Base-by-base conservation (phyloP, 2,888 invertebrate species). In the Therioaphis trifolii region DNA sequence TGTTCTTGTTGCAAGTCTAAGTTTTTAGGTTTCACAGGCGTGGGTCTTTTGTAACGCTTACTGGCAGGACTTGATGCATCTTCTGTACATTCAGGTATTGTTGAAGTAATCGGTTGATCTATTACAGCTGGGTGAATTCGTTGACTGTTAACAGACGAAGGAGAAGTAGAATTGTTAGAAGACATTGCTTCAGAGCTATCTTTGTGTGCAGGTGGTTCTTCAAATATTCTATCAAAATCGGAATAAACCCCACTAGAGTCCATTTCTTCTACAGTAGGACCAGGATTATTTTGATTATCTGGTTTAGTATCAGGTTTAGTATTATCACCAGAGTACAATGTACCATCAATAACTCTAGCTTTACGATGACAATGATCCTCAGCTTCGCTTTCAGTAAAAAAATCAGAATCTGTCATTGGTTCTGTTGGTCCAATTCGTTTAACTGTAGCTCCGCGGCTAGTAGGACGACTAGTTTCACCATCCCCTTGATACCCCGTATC, bases 401-500 rank as follows among this genome's bases (percentile, higher is more conserved):
- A 95, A 89, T 96, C 96, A 0, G 95, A 96, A 89, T 96, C 96
- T 0, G 96, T 96, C 95, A 95, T 95, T 1, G 95, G 94, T 89
- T 95, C 87, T 12, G 86, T 79, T 69, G 88, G 84, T 63, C 61
- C 58, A 63, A 79, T 63, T 46, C 69, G 77, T 52, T 86, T 85
- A n/a, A 86, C 85, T n/a, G 71, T 94, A 52, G 94, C 93, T 72
- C 93, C 93, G 85, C 95, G 91, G 87, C 95, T 95, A 0, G 94
- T 95, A 0, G 95, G 95, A 85, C 95, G 91, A 35, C 95, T 95
- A 92, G 95, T 95, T 90, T 95, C 95, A 7, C 95, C 95, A 89
- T 95, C 95, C 14, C 96, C 96, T 89, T 96, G 96, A 89, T 96
- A 97, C 63, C 97, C 97, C n/a, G 94, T 94, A 89, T 97, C 97